These are phyloP conservation scores for Andrena fulva DNA, from an alignment of 2,888 invertebrate species.

Conservation along the genomic window DNA sequence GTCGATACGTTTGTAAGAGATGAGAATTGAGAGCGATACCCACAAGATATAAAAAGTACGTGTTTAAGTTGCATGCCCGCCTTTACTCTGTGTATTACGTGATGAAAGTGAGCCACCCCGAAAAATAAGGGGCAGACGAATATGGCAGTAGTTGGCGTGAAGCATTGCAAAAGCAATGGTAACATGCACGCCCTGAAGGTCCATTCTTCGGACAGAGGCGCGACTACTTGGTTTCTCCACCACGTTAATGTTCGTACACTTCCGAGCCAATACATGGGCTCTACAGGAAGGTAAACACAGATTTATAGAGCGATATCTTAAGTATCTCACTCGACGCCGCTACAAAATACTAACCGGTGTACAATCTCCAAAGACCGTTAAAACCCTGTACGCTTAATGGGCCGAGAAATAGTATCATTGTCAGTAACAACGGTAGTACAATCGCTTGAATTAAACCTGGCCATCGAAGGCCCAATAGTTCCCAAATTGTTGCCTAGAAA, in stretches of 20 bases:
- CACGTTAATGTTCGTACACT: conserved; percentile 91
- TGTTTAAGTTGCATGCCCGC: conserved; percentile 89
- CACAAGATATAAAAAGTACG: conserved; percentile 91
- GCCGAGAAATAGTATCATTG: conserved; percentile 93
- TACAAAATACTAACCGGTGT: conserved; percentile 87
- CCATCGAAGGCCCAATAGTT: conserved; percentile 91
- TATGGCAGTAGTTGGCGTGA: conserved; percentile 90
- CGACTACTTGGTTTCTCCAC: conserved; percentile 95
- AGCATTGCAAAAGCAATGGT: conserved; percentile 94
- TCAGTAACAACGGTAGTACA: conserved; percentile 91
- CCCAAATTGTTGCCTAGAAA: conserved; percentile 87
- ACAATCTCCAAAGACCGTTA: conserved; percentile 89
- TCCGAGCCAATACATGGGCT: conserved; percentile 90
- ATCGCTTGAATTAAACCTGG: conserved; percentile 91
- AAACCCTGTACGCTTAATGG: conserved; percentile 91
- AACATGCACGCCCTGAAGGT: conserved; percentile 98
- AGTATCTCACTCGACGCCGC: background rate
- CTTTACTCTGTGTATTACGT: conserved; percentile 92
- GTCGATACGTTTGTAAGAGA: conserved; percentile 50
- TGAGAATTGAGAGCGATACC: conserved; percentile 79
- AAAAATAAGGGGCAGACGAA: conserved; percentile 96
- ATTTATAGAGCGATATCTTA: background rate
- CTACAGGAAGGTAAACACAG: conserved; percentile 83
- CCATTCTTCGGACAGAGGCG: conserved; percentile 97
- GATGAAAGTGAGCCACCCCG: conserved; percentile 98